phyloP scores from a whole-genome alignment of 2,888 invertebrate genomes.

The Petrolisthes manimaculis region DNA sequence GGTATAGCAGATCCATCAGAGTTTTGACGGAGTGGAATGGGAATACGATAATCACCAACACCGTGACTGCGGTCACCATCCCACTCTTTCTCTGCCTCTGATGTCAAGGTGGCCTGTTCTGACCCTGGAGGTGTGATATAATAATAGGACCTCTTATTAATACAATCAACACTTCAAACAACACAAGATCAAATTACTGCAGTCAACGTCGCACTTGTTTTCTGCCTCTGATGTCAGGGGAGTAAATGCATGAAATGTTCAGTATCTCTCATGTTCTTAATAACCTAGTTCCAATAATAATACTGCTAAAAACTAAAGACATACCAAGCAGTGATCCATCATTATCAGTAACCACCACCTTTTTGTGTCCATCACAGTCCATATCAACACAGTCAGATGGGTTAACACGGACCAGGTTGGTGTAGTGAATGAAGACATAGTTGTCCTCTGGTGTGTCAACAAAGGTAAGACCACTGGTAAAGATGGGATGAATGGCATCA shows the following conservation, averaged over 20 bases:
- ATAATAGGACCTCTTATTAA: neutral
- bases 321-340: conserved; percentile 54
- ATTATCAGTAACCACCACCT: conserved; percentile 51
- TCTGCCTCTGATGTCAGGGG: neutral
- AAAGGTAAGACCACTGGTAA: conserved; percentile 35
- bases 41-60: conserved; percentile 61
- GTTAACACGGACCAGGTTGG: conserved; percentile 36
- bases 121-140: conserved; percentile 15
- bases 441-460: conserved; percentile 21
- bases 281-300: neutral
- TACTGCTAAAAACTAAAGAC: neutral
- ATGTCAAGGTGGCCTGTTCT: conserved; percentile 29
- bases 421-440: conserved; percentile 45
- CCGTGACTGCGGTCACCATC: conserved; percentile 52
- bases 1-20: conserved; percentile 27
- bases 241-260: neutral
- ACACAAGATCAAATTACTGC: no score
- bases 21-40: conserved; percentile 36
- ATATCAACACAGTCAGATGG: conserved; percentile 63
- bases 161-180: neutral
- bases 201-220: neutral
- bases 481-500: conserved; percentile 55
- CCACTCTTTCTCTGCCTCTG: conserved; percentile 57
- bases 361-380: conserved; percentile 62
- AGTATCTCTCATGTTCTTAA: neutral